Conservation (phyloP, 2,797 vertebrate species). For the Cynopterus sphinx region DNA sequence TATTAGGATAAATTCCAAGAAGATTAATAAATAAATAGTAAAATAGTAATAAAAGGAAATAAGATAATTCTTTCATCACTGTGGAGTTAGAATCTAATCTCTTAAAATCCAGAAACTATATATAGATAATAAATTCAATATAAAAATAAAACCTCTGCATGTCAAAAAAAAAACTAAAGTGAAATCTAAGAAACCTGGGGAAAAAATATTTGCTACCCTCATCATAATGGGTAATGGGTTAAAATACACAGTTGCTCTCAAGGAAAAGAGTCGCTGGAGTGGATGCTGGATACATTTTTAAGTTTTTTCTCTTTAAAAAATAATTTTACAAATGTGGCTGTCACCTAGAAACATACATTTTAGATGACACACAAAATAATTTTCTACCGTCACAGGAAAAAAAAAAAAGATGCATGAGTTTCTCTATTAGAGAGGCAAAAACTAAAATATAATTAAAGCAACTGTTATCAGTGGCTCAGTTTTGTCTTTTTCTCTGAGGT, state of each 20-base stretch:
- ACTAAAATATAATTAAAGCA: neutral
- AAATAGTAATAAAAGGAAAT: neutral
- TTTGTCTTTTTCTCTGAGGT: neutral
- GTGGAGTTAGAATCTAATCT: neutral
- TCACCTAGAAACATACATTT: neutral
- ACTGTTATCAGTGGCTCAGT: neutral
- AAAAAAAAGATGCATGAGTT: neutral
- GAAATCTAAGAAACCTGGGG: neutral
- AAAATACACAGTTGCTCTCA: neutral
- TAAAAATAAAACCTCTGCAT: neutral
- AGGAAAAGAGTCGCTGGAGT: neutral
- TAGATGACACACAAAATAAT: neutral
- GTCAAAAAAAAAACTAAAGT: neutral
- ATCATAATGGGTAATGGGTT: neutral
- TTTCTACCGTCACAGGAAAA: neutral
- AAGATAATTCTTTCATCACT: neutral
- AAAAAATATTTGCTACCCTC: neutral
- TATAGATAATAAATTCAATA: neutral
- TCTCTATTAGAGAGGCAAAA: neutral
- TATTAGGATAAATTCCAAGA: neutral
- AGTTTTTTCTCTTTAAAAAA: neutral
- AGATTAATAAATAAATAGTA: neutral
- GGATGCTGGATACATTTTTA: neutral
- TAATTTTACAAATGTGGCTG: neutral
- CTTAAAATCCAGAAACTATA: slow-evolving; percentile 11